These are phyloP conservation scores for Carassius gibelio DNA, from an alignment of 2,113 vertebrate species.

Conservation along the genomic window DNA sequence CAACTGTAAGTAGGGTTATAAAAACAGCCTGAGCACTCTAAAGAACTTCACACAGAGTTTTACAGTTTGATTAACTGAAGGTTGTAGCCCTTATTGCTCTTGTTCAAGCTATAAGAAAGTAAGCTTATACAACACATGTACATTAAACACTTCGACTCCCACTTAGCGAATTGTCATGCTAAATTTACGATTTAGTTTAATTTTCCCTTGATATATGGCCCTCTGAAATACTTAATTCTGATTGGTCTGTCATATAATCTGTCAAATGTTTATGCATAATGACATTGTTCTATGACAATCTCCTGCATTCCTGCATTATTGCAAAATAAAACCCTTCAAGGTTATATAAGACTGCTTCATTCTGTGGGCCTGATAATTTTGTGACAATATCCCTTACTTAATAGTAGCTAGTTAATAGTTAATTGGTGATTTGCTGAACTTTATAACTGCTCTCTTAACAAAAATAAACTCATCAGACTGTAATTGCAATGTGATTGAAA, in stretches of 20 bases:
- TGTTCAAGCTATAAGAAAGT: not conserved
- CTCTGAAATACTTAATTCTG: not conserved
- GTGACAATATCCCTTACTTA: not conserved
- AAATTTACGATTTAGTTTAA: not conserved
- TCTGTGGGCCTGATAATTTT: no score
- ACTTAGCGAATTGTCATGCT: not conserved
- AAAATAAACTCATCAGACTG: not conserved
- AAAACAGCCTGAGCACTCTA: constrained; percentile 1
- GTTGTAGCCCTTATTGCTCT: not conserved
- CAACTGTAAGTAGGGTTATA: constrained; percentile 33
- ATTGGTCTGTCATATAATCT: not conserved
- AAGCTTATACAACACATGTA: not conserved
- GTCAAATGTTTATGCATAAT: not conserved
- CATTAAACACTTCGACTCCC: not conserved
- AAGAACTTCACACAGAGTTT: not conserved
- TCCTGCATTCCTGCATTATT: not conserved
- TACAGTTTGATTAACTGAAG: not conserved
- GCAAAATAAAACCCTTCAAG: not conserved
- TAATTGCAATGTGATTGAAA: not conserved
- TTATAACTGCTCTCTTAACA: not conserved
- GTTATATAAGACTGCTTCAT: not conserved
- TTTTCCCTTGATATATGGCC: not conserved
- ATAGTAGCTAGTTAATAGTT: not conserved
- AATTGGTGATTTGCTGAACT: not conserved
- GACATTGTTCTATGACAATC: not conserved